Percentiles rank a stretch among this genome's conserved stretches.
Evolutionary conservation across 2,888 invertebrate species (phyloP).

Genomic region (Acleris holmiana): DNA sequence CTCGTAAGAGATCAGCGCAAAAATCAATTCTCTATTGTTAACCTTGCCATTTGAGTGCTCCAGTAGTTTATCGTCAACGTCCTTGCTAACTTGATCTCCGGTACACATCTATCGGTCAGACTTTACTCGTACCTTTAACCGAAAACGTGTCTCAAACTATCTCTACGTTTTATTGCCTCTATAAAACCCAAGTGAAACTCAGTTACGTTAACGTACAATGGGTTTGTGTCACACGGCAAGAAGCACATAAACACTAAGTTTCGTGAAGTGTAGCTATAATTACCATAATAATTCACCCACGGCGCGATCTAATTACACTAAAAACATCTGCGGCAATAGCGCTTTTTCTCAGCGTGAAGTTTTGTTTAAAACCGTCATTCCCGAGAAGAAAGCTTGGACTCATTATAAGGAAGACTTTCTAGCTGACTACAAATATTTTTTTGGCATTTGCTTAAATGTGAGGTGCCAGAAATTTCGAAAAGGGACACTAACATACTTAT

Average conservation of each 20-base stretch:
- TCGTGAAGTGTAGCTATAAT: constrained; percentile 29
- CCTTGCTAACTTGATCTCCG: constrained; percentile 20
- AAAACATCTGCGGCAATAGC: constrained; percentile 20
- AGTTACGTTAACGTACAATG: constrained; percentile 21
- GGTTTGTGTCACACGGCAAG: constrained; percentile 18
- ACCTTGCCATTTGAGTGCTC: constrained; percentile 32
- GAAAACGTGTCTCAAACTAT: too few relatives aligned
- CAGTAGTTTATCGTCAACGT: constrained; percentile 12
- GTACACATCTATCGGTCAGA: background rate
- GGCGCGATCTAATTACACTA: constrained; percentile 30
- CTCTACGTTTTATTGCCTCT: background rate
- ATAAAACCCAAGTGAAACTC: constrained; percentile 26
- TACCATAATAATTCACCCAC: constrained; percentile 30
- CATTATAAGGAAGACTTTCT: too few relatives aligned
- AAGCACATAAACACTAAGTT: constrained; percentile 14
- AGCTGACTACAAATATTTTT: background rate
- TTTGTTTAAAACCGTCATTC: constrained; percentile 17
- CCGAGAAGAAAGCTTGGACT: constrained; percentile 20
- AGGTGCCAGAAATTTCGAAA: background rate
- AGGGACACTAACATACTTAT: background rate
- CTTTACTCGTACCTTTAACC: too few relatives aligned
- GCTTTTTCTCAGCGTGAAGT: constrained; percentile 13
- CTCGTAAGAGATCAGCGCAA: constrained; percentile 30
- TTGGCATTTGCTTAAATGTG: background rate
- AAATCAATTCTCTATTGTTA: constrained; percentile 31